Evolutionary conservation across 1,140 invertebrate genomes (phyloP).

Genomic region (Panagrolaimus sp.): DNA sequence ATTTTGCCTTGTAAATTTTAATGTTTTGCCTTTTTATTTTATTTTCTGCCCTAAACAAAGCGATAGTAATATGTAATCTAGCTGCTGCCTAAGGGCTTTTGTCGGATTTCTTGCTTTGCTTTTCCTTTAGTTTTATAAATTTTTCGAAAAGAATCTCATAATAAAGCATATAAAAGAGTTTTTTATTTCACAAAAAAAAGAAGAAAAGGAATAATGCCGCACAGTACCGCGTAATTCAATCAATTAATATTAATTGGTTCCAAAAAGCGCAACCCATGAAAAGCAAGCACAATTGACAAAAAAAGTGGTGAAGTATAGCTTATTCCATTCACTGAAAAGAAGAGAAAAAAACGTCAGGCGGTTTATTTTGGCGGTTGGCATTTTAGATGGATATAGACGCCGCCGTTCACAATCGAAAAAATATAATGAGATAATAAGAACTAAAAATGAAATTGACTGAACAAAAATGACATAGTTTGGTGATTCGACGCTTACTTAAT

Average conservation of each 20-base stretch:
- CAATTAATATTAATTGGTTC: slow-evolving; percentile 18
- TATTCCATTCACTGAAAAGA: too few relatives aligned
- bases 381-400: neutral
- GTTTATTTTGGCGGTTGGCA: too few relatives aligned
- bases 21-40: too few relatives aligned
- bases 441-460: slow-evolving; percentile 3
- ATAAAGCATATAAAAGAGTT: neutral
- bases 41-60: too few relatives aligned
- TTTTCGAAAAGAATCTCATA: slow-evolving; percentile 2
- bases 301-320: too few relatives aligned
- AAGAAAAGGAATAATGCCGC: neutral
- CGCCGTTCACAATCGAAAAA: neutral
- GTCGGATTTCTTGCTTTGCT: too few relatives aligned
- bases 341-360: too few relatives aligned
- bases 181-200: neutral
- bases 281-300: slow-evolving; percentile 2
- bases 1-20: too few relatives aligned
- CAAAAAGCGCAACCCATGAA: slow-evolving; percentile 11
- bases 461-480: neutral
- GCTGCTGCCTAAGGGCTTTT: too few relatives aligned
- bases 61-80: too few relatives aligned
- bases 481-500: neutral
- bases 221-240: slow-evolving; percentile 17
- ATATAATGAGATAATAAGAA: slow-evolving; percentile 16
- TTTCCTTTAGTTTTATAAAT: too few relatives aligned